Evolutionary conservation across 2,113 vertebrate species (phyloP).

Genomic region (Delphinapterus leucas): DNA sequence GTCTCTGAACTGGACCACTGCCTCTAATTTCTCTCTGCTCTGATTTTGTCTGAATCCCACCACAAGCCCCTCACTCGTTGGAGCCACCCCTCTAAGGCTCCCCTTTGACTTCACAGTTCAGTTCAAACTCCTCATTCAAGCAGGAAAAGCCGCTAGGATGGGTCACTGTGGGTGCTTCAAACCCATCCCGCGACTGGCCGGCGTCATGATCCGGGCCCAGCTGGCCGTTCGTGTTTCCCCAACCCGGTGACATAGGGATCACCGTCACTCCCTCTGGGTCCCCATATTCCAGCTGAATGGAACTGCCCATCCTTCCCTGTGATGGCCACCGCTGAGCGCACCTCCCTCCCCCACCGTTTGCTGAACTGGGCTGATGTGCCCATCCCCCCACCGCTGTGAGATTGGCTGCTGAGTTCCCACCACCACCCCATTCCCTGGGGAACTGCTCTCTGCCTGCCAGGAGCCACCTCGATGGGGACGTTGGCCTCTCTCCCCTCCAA

Average conservation of each 20-base stretch:
- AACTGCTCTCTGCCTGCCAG: background rate
- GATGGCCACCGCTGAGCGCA: background rate
- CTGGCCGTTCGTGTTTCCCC: no score
- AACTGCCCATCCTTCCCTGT: background rate
- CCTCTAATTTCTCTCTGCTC: background rate
- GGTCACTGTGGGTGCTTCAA: background rate
- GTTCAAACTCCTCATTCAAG: background rate
- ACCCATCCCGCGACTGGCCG: no score
- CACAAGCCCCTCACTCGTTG: no score
- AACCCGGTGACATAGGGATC: background rate
- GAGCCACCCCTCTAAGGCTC: no score
- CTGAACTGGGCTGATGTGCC: background rate
- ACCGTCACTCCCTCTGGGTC: background rate
- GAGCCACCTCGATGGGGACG: background rate
- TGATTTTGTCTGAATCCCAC: background rate
- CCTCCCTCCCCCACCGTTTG: no score
- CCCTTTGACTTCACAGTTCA: background rate
- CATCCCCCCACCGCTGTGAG: background rate
- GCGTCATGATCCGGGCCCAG: no score
- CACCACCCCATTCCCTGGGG: background rate
- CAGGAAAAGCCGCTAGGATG: no score
- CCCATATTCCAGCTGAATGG: background rate
- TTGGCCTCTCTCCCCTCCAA: background rate
- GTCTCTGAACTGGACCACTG: background rate
- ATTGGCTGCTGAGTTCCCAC: background rate